A percentile compares a stretch with the other conserved stretches of the same genome.
phyloP scores from a whole-genome alignment of 2,888 invertebrate species.

The Epistrophe eligans region DNA sequence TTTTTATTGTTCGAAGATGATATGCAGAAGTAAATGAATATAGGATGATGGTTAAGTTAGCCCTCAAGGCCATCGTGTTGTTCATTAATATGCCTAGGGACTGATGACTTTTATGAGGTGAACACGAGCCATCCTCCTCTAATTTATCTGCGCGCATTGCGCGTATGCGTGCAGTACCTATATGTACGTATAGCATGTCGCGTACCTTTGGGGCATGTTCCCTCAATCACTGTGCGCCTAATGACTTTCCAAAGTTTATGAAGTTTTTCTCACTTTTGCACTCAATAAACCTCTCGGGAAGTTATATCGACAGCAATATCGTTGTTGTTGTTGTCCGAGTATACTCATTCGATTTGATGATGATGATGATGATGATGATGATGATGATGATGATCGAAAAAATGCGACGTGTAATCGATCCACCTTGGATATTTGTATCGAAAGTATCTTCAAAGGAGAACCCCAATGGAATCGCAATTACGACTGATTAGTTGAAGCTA shows the following conservation, averaged over 20 bases:
- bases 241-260: conserved; percentile 66
- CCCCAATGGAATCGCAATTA: conserved; percentile 72
- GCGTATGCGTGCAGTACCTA: conserved; percentile 32
- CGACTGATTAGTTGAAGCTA: conserved; percentile 74
- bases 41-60: conserved; percentile 23
- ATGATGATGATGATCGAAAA: conserved; percentile 45
- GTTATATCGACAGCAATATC: conserved; percentile 15
- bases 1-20: background rate
- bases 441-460: conserved; percentile 9
- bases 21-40: conserved; percentile 36
- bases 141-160: conserved; percentile 53
- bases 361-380: conserved; percentile 42
- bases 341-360: conserved; percentile 30
- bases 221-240: conserved; percentile 35
- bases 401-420: conserved; percentile 61
- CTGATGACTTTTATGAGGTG: conserved; percentile 68
- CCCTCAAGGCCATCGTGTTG: conserved; percentile 75
- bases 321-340: background rate
- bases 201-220: conserved; percentile 60
- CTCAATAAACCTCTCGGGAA: conserved; percentile 44
- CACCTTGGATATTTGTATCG: conserved; percentile 43
- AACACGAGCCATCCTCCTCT: conserved; percentile 59
- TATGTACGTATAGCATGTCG: conserved; percentile 1
- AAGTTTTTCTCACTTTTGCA: conserved; percentile 56
- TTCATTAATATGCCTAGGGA: conserved; percentile 72